Conservation (phyloP, 2,888 invertebrate genomes). For the Theretra japonica region DNA sequence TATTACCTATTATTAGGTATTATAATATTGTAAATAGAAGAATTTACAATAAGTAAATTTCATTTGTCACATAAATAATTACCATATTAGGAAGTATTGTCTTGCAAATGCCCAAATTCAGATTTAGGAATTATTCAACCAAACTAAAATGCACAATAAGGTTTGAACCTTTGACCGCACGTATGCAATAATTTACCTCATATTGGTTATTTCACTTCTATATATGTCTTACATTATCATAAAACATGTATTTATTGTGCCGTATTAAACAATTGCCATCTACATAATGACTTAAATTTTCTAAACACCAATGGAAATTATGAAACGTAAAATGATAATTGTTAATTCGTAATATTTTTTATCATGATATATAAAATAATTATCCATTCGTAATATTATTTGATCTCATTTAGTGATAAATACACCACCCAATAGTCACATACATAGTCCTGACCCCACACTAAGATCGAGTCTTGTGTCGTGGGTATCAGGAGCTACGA, state of each 20-base stretch:
- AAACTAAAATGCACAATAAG: constrained; percentile 6
- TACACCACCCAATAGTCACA: too few species aligned
- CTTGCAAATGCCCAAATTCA: not conserved
- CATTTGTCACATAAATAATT: not conserved
- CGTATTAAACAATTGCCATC: not conserved
- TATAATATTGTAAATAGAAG: not conserved
- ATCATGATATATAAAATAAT: too few species aligned
- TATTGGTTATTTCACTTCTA: constrained; percentile 10
- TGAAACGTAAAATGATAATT: not conserved
- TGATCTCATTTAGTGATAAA: too few species aligned
- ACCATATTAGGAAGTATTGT: not conserved
- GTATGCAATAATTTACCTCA: not conserved
- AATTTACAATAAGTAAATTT: not conserved
- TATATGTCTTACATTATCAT: constrained; percentile 16
- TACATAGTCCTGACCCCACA: too few species aligned
- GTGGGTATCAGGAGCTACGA: too few species aligned
- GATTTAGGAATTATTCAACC: constrained; percentile 7
- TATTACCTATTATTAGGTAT: not conserved
- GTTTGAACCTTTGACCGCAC: constrained; percentile 4
- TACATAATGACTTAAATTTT: not conserved
- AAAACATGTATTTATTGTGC: constrained; percentile 4
- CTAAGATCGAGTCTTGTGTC: too few species aligned
- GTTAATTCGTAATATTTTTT: too few species aligned
- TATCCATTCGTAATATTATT: too few species aligned
- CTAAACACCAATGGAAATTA: not conserved